Percentiles rank a stretch among this genome's conserved stretches.
phyloP scores from a whole-genome alignment of 2,797 vertebrate genomes.

The Onychomys leucogaster region DNA sequence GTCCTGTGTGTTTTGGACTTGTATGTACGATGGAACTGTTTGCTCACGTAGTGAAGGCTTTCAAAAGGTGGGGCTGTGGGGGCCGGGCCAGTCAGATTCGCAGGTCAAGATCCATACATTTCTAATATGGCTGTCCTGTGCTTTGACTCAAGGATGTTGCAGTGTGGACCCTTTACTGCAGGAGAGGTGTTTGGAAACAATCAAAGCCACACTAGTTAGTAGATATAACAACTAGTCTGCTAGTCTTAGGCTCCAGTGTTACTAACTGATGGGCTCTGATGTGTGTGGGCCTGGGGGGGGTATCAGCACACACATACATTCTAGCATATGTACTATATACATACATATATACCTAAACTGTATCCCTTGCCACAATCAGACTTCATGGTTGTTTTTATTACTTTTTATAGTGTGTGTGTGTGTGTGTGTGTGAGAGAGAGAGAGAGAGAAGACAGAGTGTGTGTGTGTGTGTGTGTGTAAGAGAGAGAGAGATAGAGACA shows the following conservation, averaged over 20 bases:
- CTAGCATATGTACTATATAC: background rate
- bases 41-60: background rate
- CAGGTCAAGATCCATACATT: background rate
- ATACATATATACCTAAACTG: background rate
- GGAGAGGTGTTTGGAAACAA: background rate
- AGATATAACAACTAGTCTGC: background rate
- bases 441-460: no score
- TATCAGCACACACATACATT: background rate
- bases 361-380: background rate
- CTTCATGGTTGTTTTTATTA: background rate
- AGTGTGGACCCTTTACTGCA: background rate
- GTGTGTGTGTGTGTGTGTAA: no score
- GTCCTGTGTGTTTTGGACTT: background rate
- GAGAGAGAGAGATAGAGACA: no score
- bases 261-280: background rate
- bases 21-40: background rate
- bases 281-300: background rate
- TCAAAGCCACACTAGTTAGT: background rate
- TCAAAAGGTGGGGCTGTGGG: background rate
- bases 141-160: background rate
- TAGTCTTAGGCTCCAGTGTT: background rate
- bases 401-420: background rate
- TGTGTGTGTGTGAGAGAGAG: background rate
- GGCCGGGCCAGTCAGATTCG: background rate
- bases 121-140: background rate